Percentiles rank a stretch among this genome's conserved stretches.
Conservation (phyloP, 2,888 invertebrate genomes). For the Kryphioiulus occultus region DNA sequence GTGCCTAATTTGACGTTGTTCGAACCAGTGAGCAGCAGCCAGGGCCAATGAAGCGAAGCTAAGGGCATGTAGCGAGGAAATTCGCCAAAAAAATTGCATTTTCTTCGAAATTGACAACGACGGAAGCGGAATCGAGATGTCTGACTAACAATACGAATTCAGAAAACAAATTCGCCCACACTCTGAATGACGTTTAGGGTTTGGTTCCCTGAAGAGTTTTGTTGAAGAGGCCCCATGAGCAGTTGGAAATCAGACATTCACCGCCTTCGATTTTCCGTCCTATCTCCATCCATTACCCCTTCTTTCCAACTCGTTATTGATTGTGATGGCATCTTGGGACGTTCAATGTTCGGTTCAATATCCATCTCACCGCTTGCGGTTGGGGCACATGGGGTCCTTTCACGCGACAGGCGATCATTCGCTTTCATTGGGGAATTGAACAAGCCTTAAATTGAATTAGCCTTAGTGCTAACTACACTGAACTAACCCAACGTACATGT, state of each 20-base stretch:
- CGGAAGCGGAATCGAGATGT: not conserved
- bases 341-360: not conserved
- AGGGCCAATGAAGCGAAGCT: not conserved
- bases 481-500: too few relatives aligned
- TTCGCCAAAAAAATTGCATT: not conserved
- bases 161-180: not conserved
- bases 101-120: not conserved
- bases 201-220: not conserved
- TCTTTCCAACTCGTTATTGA: not conserved
- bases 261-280: not conserved
- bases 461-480: too few relatives aligned
- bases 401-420: too few relatives aligned
- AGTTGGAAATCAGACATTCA: not conserved
- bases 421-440: too few relatives aligned
- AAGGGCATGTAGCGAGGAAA: not conserved
- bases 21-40: not conserved
- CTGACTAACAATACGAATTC: not conserved
- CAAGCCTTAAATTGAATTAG: too few relatives aligned
- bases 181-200: not conserved
- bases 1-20: conserved; percentile 18
- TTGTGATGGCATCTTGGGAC: not conserved
- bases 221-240: not conserved
- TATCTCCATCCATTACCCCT: not conserved
- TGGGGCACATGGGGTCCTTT: too few relatives aligned
- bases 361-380: too few relatives aligned